A percentile compares a stretch with the other conserved stretches of the same genome.
Conservation (phyloP, 2,797 vertebrate species). For the Manis javanica region DNA sequence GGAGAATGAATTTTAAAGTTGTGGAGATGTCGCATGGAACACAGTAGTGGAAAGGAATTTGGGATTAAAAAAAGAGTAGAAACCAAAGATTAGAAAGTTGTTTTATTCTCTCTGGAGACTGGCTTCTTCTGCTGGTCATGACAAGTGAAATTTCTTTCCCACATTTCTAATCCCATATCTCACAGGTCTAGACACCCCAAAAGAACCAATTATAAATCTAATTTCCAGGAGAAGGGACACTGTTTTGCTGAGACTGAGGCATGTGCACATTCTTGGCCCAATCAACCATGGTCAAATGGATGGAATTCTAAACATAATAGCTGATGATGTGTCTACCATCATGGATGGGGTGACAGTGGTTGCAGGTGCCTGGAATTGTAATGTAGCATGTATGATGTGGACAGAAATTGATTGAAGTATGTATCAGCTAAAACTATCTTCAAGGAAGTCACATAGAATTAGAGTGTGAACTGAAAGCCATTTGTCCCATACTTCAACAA, state of each 20-base stretch:
- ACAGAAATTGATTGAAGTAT: constrained; percentile 21
- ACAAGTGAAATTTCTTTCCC: neutral
- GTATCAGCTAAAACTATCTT: constrained; percentile 22
- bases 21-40: neutral
- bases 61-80: neutral
- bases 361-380: neutral
- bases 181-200: neutral
- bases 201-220: constrained; percentile 16
- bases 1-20: neutral
- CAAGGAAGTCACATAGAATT: constrained; percentile 7
- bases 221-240: neutral
- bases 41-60: neutral
- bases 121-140: neutral
- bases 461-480: neutral
- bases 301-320: neutral
- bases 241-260: neutral
- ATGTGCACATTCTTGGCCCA: neutral
- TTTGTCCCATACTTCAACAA: neutral
- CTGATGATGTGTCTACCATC: neutral
- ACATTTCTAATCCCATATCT: neutral
- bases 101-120: neutral
- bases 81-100: neutral
- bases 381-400: neutral
- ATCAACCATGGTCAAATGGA: neutral
- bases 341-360: neutral